Conservation (phyloP, 53 echinoderm and acorn worm species). For the Patiria pectinifera region DNA sequence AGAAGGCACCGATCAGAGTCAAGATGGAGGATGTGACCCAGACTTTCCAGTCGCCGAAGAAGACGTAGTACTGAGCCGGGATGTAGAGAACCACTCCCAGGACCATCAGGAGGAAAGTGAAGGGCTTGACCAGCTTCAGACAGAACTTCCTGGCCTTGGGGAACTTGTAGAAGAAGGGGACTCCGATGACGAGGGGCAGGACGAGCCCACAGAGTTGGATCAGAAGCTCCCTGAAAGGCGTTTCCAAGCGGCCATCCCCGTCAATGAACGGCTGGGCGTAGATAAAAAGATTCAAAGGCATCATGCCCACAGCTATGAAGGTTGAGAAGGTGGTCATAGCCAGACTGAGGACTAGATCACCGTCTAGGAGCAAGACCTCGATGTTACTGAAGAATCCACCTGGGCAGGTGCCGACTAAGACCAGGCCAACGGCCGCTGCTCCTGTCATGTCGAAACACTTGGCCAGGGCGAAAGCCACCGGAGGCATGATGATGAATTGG, state of each 20-base stretch:
- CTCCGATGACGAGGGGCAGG: slow-evolving; percentile 74
- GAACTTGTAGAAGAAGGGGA: slow-evolving; percentile 82
- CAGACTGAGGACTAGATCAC: slow-evolving; percentile 86
- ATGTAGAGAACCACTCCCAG: slow-evolving; percentile 72
- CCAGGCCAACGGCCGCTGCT: slow-evolving; percentile 79
- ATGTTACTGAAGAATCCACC: slow-evolving; percentile 96
- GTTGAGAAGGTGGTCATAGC: slow-evolving; percentile 98
- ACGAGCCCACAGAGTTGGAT: slow-evolving; percentile 80
- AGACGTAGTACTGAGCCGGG: slow-evolving; percentile 83
- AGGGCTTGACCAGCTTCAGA: slow-evolving; percentile 83
- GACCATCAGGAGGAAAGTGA: slow-evolving; percentile 75
- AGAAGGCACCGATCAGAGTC: slow-evolving; percentile 80
- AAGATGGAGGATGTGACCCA: slow-evolving; percentile 81
- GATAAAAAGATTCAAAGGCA: slow-evolving; percentile 91
- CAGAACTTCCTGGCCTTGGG: slow-evolving; percentile 72
- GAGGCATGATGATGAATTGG: slow-evolving; percentile 93
- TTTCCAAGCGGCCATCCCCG: slow-evolving; percentile 67
- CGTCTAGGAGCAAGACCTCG: slow-evolving; percentile 80
- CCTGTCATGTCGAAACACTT: slow-evolving; percentile 58
- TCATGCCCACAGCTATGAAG: slow-evolving; percentile 83
- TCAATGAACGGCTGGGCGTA: slow-evolving; percentile 81
- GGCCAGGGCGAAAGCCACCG: slow-evolving; percentile 77
- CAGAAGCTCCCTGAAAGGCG: slow-evolving; percentile 79
- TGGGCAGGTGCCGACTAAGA: slow-evolving; percentile 90
- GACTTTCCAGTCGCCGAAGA: slow-evolving; percentile 72